phyloP scores from a whole-genome alignment of 2,888 invertebrate species.

The Zhengitettix transpicula region DNA sequence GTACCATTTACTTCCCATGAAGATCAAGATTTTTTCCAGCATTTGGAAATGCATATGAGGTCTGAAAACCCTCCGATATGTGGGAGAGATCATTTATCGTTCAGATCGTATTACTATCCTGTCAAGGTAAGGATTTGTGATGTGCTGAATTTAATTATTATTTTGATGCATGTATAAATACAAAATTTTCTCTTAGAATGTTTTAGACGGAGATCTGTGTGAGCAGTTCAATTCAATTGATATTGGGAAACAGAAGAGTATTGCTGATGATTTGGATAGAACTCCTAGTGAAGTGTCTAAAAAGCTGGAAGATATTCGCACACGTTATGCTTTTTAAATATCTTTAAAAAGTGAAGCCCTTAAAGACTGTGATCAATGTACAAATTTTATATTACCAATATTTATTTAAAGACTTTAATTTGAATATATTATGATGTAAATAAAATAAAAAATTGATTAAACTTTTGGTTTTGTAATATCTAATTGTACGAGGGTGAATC shows the following conservation, averaged over 20 bases:
- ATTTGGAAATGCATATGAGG: slow-evolving; percentile 98
- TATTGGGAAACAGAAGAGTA: slow-evolving; percentile 81
- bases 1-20: slow-evolving; percentile 91
- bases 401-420: too few relatives aligned
- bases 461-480: not conserved
- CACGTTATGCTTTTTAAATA: slow-evolving; percentile 90
- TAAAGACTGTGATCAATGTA: not conserved
- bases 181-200: slow-evolving; percentile 52
- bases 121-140: slow-evolving; percentile 56
- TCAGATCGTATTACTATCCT: slow-evolving; percentile 92
- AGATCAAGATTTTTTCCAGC: slow-evolving; percentile 98
- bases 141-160: not conserved
- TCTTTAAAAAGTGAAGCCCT: not conserved
- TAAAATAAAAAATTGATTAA: too few relatives aligned
- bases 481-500: too few relatives aligned
- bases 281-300: slow-evolving; percentile 95
- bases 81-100: slow-evolving; percentile 93
- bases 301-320: slow-evolving; percentile 95
- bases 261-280: slow-evolving; percentile 85
- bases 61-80: slow-evolving; percentile 92
- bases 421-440: too few relatives aligned
- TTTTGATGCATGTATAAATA: not conserved
- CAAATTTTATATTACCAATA: not conserved
- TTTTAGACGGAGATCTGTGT: slow-evolving; percentile 96
- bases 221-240: slow-evolving; percentile 98